Evolutionary conservation across 2,797 vertebrate genomes (phyloP), one percentile per base, ranked within the genome.

Genomic region (Luscinia luscinia): DNA sequence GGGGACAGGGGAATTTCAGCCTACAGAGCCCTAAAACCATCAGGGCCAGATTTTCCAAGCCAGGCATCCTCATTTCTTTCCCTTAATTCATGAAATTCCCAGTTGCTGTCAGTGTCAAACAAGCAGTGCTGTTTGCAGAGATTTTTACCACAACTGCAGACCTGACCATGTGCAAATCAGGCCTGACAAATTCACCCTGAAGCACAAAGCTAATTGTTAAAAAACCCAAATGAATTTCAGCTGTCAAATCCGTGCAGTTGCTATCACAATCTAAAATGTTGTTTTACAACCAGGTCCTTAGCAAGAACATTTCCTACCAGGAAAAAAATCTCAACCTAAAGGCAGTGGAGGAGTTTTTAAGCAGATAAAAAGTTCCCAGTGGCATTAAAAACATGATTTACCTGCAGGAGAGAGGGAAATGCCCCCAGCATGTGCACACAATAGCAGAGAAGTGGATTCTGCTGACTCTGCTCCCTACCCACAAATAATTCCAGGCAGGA

Each of bases 131-230:
- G 55, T 28, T 24, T 30, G 67, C 63, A 62, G n/a, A 51, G 49
- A 64, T 36, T 57, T 64, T 49, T 32, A 61, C 66, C 10, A 0
- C 45, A 40, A 18, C 69, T 67, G 38, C 58, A 63, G 6, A 32
- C 54, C 54, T 34, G 2, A 45, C 22, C 66, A 81, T 4, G 16
- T 24, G 48, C 55, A 79, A 87, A 79, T 22, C 5, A 58, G 55
- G 74, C 78, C 51, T 40, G 58, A 51, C 79, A 89, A 89, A 73
- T 48, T 8, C 82, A 73, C 63, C 66, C 63, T 19, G n/a, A 61
- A 69, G 43, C 69, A 68, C 26, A 32, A 24, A 61, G 41, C 28
- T 1, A 80, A 59, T 1, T 52, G 83, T 72, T 28, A 46, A 16
- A 49, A 16, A 54, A 59, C 10, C 12, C 12, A 58, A 89, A 83